Conservation (phyloP, 2,113 vertebrate genomes). For the Aix galericulata region DNA sequence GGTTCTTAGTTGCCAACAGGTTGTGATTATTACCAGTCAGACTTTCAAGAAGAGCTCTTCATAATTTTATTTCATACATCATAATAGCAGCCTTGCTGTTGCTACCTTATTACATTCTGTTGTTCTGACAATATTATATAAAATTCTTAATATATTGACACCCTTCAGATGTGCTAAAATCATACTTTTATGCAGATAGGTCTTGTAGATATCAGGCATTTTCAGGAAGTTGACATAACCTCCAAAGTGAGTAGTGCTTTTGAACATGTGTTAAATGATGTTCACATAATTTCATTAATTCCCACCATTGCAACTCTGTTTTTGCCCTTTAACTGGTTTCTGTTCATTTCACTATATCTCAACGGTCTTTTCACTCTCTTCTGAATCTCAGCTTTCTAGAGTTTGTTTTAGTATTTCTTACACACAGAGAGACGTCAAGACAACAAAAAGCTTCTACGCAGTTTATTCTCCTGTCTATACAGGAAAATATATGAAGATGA, state of each 20-base stretch:
- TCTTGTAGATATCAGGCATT: background rate
- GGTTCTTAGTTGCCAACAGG: background rate
- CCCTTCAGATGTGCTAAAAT: background rate
- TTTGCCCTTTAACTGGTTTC: background rate
- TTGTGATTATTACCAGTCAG: background rate
- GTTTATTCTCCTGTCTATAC: background rate
- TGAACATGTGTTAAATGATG: background rate
- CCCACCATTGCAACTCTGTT: background rate
- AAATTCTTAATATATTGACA: slow-evolving; percentile 14
- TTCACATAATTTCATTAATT: background rate
- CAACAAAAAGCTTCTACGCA: background rate
- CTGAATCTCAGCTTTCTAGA: background rate
- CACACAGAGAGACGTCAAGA: background rate
- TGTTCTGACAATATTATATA: background rate
- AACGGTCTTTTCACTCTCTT: background rate
- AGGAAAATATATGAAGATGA: background rate
- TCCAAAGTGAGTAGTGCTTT: background rate
- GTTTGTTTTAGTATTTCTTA: background rate
- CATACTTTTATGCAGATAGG: background rate
- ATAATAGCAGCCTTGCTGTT: background rate
- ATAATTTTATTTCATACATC: background rate
- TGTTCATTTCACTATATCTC: background rate
- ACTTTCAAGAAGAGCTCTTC: background rate
- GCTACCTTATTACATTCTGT: slow-evolving; percentile 13
- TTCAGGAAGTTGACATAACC: background rate